A percentile compares a stretch with the other conserved stretches of the same genome.
Conservation (phyloP, 2,113 vertebrate genomes). For the Rhagologus leucostigma region DNA sequence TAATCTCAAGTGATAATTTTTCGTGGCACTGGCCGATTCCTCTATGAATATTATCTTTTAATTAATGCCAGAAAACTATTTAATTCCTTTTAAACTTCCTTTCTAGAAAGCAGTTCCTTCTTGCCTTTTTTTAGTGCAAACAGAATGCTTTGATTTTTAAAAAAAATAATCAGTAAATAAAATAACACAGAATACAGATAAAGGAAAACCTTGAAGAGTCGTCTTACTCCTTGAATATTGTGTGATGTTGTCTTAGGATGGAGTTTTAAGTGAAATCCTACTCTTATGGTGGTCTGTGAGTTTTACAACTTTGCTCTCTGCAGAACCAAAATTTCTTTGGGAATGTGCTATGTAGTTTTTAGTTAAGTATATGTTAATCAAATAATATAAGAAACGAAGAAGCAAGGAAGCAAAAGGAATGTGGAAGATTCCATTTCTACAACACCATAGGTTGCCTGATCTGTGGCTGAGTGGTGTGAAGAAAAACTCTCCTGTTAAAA, state of each 20-base stretch:
- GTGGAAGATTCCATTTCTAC: not conserved
- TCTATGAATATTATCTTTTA: constrained; percentile 70
- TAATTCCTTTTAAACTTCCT: constrained; percentile 10
- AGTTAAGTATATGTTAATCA: not conserved
- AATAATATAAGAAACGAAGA: not conserved
- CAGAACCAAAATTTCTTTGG: not conserved
- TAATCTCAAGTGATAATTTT: constrained; percentile 72
- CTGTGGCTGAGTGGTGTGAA: not conserved
- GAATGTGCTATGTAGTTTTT: not conserved
- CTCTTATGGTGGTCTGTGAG: not conserved
- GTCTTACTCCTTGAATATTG: not conserved
- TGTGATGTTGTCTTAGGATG: not conserved
- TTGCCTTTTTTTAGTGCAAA: not conserved
- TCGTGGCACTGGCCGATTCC: constrained; percentile 44
- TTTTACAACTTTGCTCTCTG: not conserved
- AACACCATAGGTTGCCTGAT: not conserved
- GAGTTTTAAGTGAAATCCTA: not conserved
- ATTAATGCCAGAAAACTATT: constrained; percentile 65
- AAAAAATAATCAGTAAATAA: constrained; percentile 28
- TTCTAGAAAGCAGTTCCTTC: constrained; percentile 28
- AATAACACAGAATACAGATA: not conserved
- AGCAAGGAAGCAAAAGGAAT: not conserved
- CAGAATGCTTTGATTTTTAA: not conserved
- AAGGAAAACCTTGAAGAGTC: not conserved
- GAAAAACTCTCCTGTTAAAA: not conserved